Evolutionary conservation across 64 coral and sea anemone genomes (phyloP), one percentile per base, ranked within the genome.

Genomic region (Acropora yongei): DNA sequence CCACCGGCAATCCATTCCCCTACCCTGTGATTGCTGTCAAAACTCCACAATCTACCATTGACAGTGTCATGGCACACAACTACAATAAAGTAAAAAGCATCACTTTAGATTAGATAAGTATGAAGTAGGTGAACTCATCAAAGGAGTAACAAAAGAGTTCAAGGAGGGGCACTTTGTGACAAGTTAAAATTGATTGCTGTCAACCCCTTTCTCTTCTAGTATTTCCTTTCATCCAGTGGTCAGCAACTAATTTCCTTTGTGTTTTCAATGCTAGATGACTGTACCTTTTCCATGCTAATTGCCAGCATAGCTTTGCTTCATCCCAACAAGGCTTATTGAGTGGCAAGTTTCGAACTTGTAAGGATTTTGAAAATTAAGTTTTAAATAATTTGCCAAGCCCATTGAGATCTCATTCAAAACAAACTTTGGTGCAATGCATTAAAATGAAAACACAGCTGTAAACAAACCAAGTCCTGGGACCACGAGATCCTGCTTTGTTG

Each of bases 1-100:
- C 97, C 97, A 72, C 80, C 72, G 44, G 74, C 30, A 1, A 51
- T 60, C 97, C 97, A 99, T 68, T 99, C 97, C 45, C 86, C 87
- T 1, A 99, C 44, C 14, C 47, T 46, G 6, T 88, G 57, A 40
- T 80, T 82, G 77, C 90, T 76, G 43, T 91, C 76, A 95, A 69
- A 94, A 45, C 94, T 96, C 94, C 94, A 99, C 40, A 99, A 74
- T 46, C 73, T 53, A 42, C 88, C 75, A 68, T 94, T 95, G 11
- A 89, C 30, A 66, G 42, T 57, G 79, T 99, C 97, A 78, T 92
- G 91, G 51, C 94, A 99, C 20, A 95, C 82, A 66, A 94, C 97
- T 99, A 11, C 6, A 60, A 68, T 18, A 41, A 46, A 13, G 7
- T 71, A 20, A 71, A 71, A 19, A 10, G n/a, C 58, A 41, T 8